phyloP scores from a whole-genome alignment of 2,888 invertebrate genomes.

The Phoronis australis region DNA sequence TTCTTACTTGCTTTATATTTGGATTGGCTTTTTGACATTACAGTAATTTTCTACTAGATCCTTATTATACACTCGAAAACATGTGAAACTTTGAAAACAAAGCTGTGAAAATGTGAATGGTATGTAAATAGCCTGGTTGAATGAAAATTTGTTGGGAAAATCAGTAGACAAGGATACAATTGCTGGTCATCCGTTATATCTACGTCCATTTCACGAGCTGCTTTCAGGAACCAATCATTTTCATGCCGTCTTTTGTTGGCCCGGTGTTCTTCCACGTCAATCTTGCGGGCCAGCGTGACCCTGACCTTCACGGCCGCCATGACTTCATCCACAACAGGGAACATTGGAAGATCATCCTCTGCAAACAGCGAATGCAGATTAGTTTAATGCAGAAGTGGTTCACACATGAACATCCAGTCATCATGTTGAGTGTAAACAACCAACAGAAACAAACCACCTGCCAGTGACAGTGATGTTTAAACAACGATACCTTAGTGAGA shows the following conservation, averaged over 20 bases:
- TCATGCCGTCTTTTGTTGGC: constrained; percentile 54
- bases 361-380: constrained; percentile 22
- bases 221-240: constrained; percentile 78
- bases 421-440: too few species aligned
- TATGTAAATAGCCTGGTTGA: background rate
- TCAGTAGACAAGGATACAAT: constrained; percentile 33
- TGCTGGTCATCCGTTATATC: constrained; percentile 69
- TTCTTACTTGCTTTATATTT: too few species aligned
- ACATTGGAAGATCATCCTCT: constrained; percentile 78
- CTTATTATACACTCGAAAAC: background rate
- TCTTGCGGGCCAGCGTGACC: constrained; percentile 70
- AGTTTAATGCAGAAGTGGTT: too few species aligned
- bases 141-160: too few species aligned
- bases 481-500: too few species aligned
- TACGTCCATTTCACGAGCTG: constrained; percentile 81
- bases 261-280: constrained; percentile 73
- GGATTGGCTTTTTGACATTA: too few species aligned
- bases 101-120: background rate
- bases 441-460: too few species aligned
- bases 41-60: background rate
- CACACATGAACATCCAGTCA: too few species aligned
- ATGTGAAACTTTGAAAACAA: background rate
- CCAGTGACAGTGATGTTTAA: too few species aligned
- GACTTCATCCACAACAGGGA: constrained; percentile 67
- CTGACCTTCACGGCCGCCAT: constrained; percentile 66